Evolutionary conservation across 2,888 invertebrate species (phyloP), one percentile per base, ranked within the genome.

Genomic region (Matsumyia berberina): DNA sequence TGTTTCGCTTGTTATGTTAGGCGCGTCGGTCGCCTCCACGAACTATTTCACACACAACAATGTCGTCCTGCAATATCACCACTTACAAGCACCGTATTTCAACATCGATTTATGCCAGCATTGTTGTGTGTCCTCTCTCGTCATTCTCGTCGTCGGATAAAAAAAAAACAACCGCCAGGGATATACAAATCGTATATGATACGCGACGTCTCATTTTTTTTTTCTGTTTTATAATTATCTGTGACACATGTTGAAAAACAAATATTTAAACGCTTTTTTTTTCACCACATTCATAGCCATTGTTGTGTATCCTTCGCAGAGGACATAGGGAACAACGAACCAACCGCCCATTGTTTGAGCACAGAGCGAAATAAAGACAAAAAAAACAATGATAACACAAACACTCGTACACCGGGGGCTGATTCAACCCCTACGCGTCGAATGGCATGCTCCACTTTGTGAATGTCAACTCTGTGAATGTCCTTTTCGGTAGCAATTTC

Each of bases 171-270:
- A 69, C 78, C 83, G 67, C 60, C 49, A 73, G 78, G 55, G 73
- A 51, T 81, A 37, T 51, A 64, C 76, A 76, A 80, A 69, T 74
- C 35, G 70, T 66, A 58, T 81, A 64, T 76, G 70, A 57, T 76
- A 82, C 33, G 77, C 79, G 78, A 83, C 79, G 55, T 83, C 79
- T 78, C 78, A 62, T 69, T 74, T 80, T 58, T 66, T 62, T 64
- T 51, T 46, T 60, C 66, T 55, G 66, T 78, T 83, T 82, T 72
- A 83, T 83, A 79, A 83, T 83, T 73, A 83, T 83, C 83, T 74
- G 79, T 83, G 83, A 83, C 83, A 83, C 83, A 83, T 83, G 83
- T 78, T 83, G 83, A 79, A 83, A 83, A 83, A 73, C 83, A 83
- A 79, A 83, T 83, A 83, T 83, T 83, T 62, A 69, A 78, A 69